phyloP scores from a whole-genome alignment of 2,888 invertebrate genomes.

The Agriopis aurantiaria region DNA sequence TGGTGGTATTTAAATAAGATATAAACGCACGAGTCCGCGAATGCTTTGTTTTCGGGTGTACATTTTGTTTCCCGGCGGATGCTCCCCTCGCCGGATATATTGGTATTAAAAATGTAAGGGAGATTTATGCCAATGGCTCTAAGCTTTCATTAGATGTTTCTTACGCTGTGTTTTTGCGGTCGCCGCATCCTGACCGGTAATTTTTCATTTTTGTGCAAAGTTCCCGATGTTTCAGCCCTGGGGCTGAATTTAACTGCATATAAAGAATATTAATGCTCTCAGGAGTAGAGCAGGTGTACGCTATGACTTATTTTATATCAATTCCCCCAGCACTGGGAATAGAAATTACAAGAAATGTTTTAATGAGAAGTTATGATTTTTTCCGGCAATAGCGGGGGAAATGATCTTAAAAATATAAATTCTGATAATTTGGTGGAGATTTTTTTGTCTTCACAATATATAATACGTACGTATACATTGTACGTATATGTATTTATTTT shows the following conservation, averaged over 20 bases:
- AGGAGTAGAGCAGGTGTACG: constrained; percentile 77
- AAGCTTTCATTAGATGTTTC: constrained; percentile 86
- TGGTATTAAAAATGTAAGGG: constrained; percentile 87
- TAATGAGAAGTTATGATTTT: constrained; percentile 69
- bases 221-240: constrained; percentile 77
- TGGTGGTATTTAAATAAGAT: constrained; percentile 85
- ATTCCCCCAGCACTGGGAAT: constrained; percentile 72
- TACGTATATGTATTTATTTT: neutral
- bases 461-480: neutral
- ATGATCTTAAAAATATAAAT: constrained; percentile 23
- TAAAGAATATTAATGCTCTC: constrained; percentile 83
- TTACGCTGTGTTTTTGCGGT: constrained; percentile 83
- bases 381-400: constrained; percentile 37
- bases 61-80: constrained; percentile 72
- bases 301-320: constrained; percentile 81
- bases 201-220: constrained; percentile 84
- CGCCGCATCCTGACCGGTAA: constrained; percentile 85
- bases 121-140: constrained; percentile 87
- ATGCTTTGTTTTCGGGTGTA: constrained; percentile 77
- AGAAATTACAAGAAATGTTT: constrained; percentile 67
- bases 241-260: constrained; percentile 83
- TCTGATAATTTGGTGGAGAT: constrained; percentile 14
- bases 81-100: constrained; percentile 83
- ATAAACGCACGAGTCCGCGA: constrained; percentile 81
- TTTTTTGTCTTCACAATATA: neutral